These are phyloP conservation scores for Heliconius congener DNA, from an alignment of 1,140 invertebrate species.

Conservation along the genomic window DNA sequence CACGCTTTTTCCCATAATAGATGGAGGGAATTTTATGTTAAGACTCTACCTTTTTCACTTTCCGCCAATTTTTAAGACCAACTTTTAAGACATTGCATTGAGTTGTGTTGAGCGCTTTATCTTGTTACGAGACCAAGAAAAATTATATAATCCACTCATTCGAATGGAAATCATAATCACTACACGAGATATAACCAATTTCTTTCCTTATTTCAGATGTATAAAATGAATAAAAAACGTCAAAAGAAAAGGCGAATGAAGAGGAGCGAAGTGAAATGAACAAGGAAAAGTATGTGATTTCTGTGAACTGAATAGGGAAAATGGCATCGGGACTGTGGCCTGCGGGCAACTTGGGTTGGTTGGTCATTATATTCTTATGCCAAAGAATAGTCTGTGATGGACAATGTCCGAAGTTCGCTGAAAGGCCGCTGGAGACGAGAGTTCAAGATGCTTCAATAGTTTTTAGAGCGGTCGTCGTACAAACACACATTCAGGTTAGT, in stretches of 20 bases:
- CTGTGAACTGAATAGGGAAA: conserved; percentile 45
- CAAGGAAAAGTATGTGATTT: conserved; percentile 60
- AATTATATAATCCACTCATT: too few species aligned
- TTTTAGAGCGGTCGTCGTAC: conserved; percentile 74
- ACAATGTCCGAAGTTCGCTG: conserved; percentile 75
- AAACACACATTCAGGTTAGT: conserved; percentile 71
- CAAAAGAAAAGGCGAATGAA: conserved; percentile 63
- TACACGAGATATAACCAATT: conserved; percentile 36
- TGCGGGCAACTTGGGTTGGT: conserved; percentile 49
- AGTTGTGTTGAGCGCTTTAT: too few species aligned
- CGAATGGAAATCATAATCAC: neutral
- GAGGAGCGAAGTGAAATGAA: conserved; percentile 55
- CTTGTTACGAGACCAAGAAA: too few species aligned
- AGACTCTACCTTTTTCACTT: too few species aligned
- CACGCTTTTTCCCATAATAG: too few species aligned
- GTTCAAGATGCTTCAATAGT: conserved; percentile 76
- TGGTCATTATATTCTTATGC: conserved; percentile 67
- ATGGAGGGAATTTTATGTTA: too few species aligned
- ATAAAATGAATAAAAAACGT: conserved; percentile 67
- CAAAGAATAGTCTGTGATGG: conserved; percentile 77
- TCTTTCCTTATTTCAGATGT: conserved; percentile 66
- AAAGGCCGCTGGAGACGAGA: conserved; percentile 73
- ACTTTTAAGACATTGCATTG: too few species aligned
- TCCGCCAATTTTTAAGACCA: too few species aligned
- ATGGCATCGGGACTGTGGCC: conserved; percentile 57